A percentile compares a stretch with the other conserved stretches of the same genome.
Conservation (phyloP, 1,140 invertebrate species). For the Samia ricini region DNA sequence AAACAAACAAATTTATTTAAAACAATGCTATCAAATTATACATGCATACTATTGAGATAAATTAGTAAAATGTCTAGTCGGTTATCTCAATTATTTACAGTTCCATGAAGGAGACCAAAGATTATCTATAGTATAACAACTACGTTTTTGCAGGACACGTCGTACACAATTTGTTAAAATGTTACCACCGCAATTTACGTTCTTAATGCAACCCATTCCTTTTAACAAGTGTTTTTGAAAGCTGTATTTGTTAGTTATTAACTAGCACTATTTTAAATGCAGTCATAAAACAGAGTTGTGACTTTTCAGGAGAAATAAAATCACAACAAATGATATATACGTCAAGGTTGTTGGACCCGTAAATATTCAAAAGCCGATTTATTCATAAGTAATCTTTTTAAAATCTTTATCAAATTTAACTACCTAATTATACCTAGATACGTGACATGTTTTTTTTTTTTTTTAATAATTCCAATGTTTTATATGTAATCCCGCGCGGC, state of each 20-base stretch:
- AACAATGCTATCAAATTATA: not conserved
- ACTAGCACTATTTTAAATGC: not conserved
- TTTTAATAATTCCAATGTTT: slow-evolving; percentile 54
- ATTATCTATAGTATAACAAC: not conserved
- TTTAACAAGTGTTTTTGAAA: not conserved
- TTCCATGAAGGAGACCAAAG: not conserved
- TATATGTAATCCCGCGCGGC: slow-evolving; percentile 56
- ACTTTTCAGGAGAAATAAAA: slow-evolving; percentile 29
- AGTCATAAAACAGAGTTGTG: slow-evolving; percentile 10
- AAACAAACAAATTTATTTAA: not conserved
- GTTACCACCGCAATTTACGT: not conserved
- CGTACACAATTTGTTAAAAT: not conserved
- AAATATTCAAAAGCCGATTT: slow-evolving; percentile 71
- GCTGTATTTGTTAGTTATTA: not conserved
- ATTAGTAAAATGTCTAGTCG: not conserved
- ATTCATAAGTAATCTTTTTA: slow-evolving; percentile 73
- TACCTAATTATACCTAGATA: slow-evolving; percentile 66
- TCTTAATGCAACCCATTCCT: not conserved
- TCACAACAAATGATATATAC: slow-evolving; percentile 18
- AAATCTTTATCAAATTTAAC: slow-evolving; percentile 70
- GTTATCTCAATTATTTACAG: not conserved
- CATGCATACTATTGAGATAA: not conserved
- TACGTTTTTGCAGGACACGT: not conserved
- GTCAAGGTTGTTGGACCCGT: slow-evolving; percentile 66
- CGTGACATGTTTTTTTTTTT: slow-evolving; percentile 42